A percentile compares a stretch with the other conserved stretches of the same genome.
These are phyloP conservation scores for Nomada hirtipes DNA, from an alignment of 2,888 invertebrate species.

Conservation along the genomic window DNA sequence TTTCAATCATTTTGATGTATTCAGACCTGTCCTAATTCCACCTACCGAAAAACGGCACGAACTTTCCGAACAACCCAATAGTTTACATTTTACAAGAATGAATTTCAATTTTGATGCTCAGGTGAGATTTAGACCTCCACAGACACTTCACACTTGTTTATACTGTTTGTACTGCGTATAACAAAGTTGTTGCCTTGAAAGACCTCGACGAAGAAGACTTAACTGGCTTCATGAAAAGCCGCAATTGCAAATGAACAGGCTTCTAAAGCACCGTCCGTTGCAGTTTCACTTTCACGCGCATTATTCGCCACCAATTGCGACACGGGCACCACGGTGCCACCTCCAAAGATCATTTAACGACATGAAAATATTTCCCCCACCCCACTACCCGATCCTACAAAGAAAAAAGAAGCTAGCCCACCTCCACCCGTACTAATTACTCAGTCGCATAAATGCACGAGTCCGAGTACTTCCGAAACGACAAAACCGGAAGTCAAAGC, in stretches of 20 bases:
- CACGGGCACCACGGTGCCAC: neutral
- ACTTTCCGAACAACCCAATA: no score
- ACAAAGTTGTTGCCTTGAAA: neutral
- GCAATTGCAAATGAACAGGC: neutral
- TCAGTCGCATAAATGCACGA: no score
- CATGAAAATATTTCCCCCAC: no score
- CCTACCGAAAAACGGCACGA: no score
- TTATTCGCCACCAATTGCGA: neutral
- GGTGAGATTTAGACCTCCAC: neutral
- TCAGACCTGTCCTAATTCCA: no score
- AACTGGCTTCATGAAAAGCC: neutral
- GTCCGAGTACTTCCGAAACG: no score
- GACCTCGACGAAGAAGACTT: neutral
- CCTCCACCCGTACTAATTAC: neutral
- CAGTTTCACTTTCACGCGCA: neutral
- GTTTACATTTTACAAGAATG: neutral
- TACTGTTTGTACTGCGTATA: neutral
- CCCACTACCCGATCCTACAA: no score
- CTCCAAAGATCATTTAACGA: no score
- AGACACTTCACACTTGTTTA: no score
- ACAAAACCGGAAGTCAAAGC: neutral
- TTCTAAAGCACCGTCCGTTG: neutral
- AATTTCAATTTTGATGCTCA: neutral
- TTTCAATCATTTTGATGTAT: no score
- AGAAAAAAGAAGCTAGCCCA: neutral